phyloP scores from a whole-genome alignment of 2,113 vertebrate species.

The Hippoglossus stenolepis region DNA sequence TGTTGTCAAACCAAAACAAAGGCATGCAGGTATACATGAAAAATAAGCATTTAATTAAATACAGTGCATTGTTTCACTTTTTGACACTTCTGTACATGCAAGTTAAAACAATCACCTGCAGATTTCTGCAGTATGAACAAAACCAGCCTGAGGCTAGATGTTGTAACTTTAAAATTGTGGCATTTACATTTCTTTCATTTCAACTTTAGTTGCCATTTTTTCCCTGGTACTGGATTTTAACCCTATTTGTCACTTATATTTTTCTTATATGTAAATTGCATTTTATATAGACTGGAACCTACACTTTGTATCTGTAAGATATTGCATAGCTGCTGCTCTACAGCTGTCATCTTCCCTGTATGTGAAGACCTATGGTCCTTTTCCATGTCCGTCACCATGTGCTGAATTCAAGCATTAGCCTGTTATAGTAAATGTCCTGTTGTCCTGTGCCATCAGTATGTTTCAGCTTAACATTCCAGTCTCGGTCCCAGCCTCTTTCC shows the following conservation, averaged over 20 bases:
- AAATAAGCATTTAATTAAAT: neutral
- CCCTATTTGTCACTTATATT: neutral
- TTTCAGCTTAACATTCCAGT: slow-evolving; percentile 70
- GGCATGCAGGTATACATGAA: neutral
- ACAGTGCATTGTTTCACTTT: neutral
- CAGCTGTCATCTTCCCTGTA: slow-evolving; percentile 10
- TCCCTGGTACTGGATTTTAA: neutral
- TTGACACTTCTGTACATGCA: neutral
- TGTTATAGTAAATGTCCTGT: slow-evolving; percentile 20
- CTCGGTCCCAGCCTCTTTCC: slow-evolving; percentile 43
- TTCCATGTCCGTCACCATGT: slow-evolving; percentile 5
- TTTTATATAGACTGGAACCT: no score
- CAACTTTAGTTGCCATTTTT: neutral
- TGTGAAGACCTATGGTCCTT: neutral
- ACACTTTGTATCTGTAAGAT: neutral
- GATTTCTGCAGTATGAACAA: no score
- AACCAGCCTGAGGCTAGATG: no score
- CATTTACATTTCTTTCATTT: neutral
- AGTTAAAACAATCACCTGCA: no score
- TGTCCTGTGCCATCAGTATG: slow-evolving; percentile 44
- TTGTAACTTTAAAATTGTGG: no score
- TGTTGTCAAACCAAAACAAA: neutral
- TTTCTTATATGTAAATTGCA: no score
- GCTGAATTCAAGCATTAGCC: slow-evolving; percentile 4
- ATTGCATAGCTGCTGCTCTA: neutral